Evolutionary conservation across 2,113 vertebrate genomes (phyloP).

Genomic region (Atherinomorus stipes): DNA sequence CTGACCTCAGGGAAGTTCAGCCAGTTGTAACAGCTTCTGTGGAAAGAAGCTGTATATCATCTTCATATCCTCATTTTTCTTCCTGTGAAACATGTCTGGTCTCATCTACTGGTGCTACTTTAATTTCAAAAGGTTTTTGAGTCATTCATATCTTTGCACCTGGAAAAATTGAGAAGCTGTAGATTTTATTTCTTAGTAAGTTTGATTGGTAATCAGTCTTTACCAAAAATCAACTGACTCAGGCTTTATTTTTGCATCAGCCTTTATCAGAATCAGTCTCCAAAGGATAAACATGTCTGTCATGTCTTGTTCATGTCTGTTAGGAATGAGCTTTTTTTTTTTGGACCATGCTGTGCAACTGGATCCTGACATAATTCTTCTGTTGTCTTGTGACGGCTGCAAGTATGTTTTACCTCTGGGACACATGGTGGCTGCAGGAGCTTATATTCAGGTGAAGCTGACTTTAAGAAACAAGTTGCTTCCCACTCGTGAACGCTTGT

Average conservation of each 20-base stretch:
- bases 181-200: no score
- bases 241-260: no score
- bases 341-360: neutral
- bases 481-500: neutral
- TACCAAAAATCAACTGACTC: neutral
- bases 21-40: neutral
- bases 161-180: neutral
- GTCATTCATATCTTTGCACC: neutral
- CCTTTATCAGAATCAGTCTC: no score
- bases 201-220: no score
- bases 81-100: neutral
- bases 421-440: slow-evolving; percentile 18
- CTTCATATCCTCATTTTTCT: neutral
- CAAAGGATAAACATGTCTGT: no score
- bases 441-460: neutral
- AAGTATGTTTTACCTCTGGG: neutral
- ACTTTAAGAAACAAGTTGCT: neutral
- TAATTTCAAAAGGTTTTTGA: neutral
- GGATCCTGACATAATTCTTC: neutral
- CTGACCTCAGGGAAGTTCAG: neutral
- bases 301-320: no score
- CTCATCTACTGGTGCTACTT: neutral
- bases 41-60: neutral
- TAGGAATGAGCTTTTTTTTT: neutral
- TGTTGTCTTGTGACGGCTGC: neutral